Evolutionary conservation across 1,140 invertebrate genomes (phyloP).

Genomic region (Rhopalosiphum maidis): DNA sequence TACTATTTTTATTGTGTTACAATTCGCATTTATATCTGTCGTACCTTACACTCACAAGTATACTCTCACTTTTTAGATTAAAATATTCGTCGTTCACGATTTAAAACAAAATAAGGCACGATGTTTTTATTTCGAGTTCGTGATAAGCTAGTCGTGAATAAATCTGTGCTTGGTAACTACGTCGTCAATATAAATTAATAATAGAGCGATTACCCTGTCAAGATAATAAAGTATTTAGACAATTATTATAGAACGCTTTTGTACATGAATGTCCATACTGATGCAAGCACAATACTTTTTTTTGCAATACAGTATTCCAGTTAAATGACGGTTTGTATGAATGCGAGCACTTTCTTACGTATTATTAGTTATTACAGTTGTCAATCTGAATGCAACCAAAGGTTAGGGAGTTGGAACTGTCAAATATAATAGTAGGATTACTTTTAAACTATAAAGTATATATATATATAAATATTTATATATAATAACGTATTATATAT

Average conservation of each 20-base stretch:
- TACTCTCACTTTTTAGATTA: conserved; percentile 41
- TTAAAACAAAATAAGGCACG: conserved; percentile 39
- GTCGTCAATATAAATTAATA: conserved; percentile 16
- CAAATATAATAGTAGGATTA: neutral
- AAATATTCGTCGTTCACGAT: conserved; percentile 41
- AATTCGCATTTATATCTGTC: conserved; percentile 44
- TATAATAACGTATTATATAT: neutral
- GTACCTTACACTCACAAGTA: neutral
- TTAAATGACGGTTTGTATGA: neutral
- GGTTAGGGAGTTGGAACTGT: neutral
- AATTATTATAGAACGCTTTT: neutral
- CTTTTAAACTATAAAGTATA: neutral
- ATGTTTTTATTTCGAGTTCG: conserved; percentile 36
- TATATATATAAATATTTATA: neutral
- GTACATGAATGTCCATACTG: neutral
- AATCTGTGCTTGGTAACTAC: neutral
- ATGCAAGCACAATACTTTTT: neutral
- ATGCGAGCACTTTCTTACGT: neutral
- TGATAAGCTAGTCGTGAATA: conserved; percentile 32
- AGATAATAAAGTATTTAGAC: conserved; percentile 2
- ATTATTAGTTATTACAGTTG: neutral
- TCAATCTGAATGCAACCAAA: conserved; percentile 34
- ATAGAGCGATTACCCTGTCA: neutral
- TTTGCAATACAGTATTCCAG: neutral
- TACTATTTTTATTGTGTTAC: conserved; percentile 40